phyloP scores from a whole-genome alignment of 2,888 invertebrate species.

The Sinodicranocentrus sp. region DNA sequence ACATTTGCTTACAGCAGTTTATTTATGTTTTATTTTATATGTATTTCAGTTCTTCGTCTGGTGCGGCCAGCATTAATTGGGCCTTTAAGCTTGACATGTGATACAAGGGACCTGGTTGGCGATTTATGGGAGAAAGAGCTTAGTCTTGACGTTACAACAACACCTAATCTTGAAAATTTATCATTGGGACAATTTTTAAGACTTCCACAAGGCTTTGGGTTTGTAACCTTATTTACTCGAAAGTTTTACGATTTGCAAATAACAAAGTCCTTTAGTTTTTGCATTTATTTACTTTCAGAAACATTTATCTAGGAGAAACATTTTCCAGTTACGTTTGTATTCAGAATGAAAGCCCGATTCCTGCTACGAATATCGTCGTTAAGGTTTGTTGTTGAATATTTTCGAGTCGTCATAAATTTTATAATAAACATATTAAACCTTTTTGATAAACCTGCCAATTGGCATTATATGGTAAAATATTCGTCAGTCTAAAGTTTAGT shows the following conservation, averaged over 20 bases:
- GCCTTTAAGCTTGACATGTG: conserved; percentile 89
- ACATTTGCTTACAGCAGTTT: too few relatives aligned
- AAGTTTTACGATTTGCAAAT: too few relatives aligned
- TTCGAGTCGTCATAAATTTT: too few relatives aligned
- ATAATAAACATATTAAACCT: too few relatives aligned
- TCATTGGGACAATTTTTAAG: conserved; percentile 94
- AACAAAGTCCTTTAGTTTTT: too few relatives aligned
- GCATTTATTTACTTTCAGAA: too few relatives aligned
- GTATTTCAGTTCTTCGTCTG: conserved; percentile 90
- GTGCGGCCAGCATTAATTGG: conserved; percentile 94
- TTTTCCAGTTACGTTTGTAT: conserved; percentile 99
- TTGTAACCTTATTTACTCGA: not conserved
- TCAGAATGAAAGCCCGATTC: conserved; percentile 94
- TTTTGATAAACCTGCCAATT: too few relatives aligned
- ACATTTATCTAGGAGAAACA: conserved; percentile 98
- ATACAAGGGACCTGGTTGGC: conserved; percentile 90
- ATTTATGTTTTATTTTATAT: conserved; percentile 11
- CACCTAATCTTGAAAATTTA: conserved; percentile 88
- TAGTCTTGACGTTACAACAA: conserved; percentile 90
- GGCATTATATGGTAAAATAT: too few relatives aligned
- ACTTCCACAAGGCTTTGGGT: conserved; percentile 97
- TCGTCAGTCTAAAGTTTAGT: too few relatives aligned
- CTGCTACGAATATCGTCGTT: conserved; percentile 89
- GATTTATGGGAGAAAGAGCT: conserved; percentile 88
- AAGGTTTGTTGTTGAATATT: conserved; percentile 81